These are phyloP conservation scores for Poecilia gillii DNA, from an alignment of 2,797 vertebrate species.

Conservation along the genomic window DNA sequence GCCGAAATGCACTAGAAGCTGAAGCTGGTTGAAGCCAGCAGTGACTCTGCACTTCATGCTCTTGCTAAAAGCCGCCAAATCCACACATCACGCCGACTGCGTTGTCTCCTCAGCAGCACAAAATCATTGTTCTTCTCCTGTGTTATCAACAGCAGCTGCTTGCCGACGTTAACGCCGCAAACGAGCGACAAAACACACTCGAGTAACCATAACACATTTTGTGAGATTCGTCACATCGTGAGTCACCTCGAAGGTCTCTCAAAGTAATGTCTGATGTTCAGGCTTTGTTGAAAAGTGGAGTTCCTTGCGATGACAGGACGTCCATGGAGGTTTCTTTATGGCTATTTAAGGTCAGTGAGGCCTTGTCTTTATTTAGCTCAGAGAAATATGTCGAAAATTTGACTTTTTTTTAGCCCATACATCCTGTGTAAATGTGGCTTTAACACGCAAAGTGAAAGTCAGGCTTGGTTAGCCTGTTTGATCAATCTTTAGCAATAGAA, in stretches of 20 bases:
- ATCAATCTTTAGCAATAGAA: background rate
- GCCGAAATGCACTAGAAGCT: slow-evolving; percentile 26
- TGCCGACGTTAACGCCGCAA: background rate
- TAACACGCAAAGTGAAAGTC: background rate
- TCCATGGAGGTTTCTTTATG: background rate
- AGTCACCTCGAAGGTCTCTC: background rate
- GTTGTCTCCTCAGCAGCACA: background rate
- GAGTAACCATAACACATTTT: background rate
- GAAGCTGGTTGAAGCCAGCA: slow-evolving; percentile 35
- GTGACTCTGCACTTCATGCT: slow-evolving; percentile 29
- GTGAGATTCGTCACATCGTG: background rate
- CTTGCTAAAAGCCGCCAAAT: background rate
- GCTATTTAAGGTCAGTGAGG: slow-evolving; percentile 2
- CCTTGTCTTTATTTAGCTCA: slow-evolving; percentile 5
- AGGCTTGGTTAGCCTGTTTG: background rate
- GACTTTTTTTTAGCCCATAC: background rate
- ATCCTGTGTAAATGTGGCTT: background rate
- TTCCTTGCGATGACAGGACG: background rate
- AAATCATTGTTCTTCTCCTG: background rate
- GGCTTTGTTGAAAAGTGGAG: background rate
- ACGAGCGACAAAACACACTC: background rate
- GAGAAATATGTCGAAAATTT: background rate
- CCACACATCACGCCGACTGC: background rate
- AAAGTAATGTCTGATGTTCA: background rate
- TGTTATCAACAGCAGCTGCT: background rate